These are phyloP conservation scores for Lysandra coridon DNA, from an alignment of 2,888 invertebrate genomes.

Conservation along the genomic window DNA sequence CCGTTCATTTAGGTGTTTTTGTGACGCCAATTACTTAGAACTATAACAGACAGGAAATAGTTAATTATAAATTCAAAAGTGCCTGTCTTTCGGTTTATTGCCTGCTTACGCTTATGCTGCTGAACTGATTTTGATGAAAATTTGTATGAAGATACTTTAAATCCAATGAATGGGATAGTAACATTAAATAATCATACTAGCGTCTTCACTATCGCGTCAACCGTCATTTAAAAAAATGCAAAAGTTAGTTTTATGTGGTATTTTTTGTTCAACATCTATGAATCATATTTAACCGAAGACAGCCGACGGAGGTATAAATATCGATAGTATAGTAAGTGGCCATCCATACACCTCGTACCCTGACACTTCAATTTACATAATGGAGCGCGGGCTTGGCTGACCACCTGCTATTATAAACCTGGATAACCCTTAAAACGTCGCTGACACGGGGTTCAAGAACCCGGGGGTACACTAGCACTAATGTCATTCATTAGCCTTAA, in stretches of 20 bases:
- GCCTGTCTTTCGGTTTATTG: neutral
- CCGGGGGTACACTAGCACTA: conserved; percentile 9
- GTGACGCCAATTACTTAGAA: neutral
- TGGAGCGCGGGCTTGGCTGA: conserved; percentile 60
- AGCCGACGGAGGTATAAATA: conserved; percentile 7
- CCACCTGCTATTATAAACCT: conserved; percentile 56
- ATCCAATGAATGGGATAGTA: neutral
- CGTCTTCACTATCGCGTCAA: too few relatives aligned
- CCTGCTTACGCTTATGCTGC: neutral
- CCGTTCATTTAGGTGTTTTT: neutral
- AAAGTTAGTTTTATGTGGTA: too few relatives aligned
- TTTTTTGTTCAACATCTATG: neutral
- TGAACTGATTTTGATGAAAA: too few relatives aligned
- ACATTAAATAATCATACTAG: neutral
- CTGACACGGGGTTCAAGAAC: conserved; percentile 42
- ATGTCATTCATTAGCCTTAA: neutral
- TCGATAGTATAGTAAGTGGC: conserved; percentile 32
- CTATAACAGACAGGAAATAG: neutral
- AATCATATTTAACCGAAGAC: neutral
- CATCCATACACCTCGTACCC: conserved; percentile 35
- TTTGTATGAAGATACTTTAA: too few relatives aligned
- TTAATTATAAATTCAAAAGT: neutral
- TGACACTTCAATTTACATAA: conserved; percentile 67
- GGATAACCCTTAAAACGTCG: conserved; percentile 42
- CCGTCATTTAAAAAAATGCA: too few relatives aligned